These are phyloP conservation scores for Coilia nasus DNA, from an alignment of 2,797 vertebrate species.

Conservation along the genomic window DNA sequence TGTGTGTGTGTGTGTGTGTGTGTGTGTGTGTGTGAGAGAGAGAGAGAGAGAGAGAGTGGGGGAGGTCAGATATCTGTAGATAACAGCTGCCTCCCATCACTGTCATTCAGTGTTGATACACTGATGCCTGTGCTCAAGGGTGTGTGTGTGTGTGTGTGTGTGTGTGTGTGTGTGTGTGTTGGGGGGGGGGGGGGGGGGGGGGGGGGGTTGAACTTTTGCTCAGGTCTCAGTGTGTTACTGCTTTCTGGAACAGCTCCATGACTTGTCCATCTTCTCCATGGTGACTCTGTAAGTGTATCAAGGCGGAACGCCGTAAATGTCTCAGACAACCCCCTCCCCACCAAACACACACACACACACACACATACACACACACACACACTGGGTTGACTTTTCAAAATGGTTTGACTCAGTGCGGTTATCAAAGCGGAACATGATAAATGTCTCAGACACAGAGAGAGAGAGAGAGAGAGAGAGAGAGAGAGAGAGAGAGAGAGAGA, in stretches of 20 bases:
- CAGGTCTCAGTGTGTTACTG: constrained; percentile 16
- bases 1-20: constrained; percentile 4
- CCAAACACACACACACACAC: constrained; percentile 33
- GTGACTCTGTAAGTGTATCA: constrained; percentile 67
- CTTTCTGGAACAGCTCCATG: constrained; percentile 61
- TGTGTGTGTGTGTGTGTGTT: neutral
- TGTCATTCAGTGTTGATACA: constrained; percentile 38
- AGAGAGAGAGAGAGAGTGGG: neutral
- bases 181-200: neutral
- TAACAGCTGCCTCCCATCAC: constrained; percentile 72
- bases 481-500: constrained; percentile 50
- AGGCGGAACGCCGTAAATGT: constrained; percentile 71
- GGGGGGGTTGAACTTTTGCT: neutral
- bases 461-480: neutral
- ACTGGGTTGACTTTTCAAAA: constrained; percentile 18
- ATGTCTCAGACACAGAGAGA: constrained; percentile 29
- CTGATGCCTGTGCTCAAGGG: constrained; percentile 15
- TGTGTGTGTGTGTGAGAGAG: neutral
- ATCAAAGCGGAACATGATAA: constrained; percentile 18
- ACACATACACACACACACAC: constrained; percentile 8
- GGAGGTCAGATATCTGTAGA: constrained; percentile 33
- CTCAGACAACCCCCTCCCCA: constrained; percentile 54
- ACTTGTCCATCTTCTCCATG: constrained; percentile 54
- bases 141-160: neutral
- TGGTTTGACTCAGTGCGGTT: constrained; percentile 3